phyloP scores from a whole-genome alignment of 92 coral and sea anemone genomes.

The Isaurus tuberculatus region DNA sequence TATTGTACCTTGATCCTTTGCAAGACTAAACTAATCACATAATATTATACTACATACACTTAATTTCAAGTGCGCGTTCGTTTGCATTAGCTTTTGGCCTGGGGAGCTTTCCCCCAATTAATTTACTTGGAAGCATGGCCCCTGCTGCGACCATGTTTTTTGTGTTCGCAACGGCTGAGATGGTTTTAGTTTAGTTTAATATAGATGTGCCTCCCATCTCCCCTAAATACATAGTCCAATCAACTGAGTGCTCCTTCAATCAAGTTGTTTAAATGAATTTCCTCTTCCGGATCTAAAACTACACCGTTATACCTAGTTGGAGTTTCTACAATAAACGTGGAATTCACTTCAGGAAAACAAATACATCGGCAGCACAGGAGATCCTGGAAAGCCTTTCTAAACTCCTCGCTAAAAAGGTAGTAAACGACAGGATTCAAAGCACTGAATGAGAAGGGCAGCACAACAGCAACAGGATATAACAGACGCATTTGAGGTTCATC shows the following conservation, averaged over 20 bases:
- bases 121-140: too few species aligned
- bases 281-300: background rate
- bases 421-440: slow-evolving; percentile 20
- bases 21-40: background rate
- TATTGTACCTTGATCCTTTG: background rate
- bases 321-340: background rate
- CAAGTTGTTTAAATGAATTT: slow-evolving; percentile 6
- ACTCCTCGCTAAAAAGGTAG: slow-evolving; percentile 11
- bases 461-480: background rate
- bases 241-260: slow-evolving; percentile 23
- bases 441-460: slow-evolving; percentile 16
- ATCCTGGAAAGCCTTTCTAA: slow-evolving; percentile 3
- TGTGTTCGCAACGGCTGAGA: too few species aligned
- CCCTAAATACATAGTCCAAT: background rate
- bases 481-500: slow-evolving; percentile 8
- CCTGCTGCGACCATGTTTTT: too few species aligned
- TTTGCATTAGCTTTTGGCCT: too few species aligned
- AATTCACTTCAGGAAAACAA: background rate
- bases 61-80: background rate
- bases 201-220: background rate
- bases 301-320: background rate
- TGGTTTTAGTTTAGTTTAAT: too few species aligned
- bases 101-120: too few species aligned
- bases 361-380: slow-evolving; percentile 7
- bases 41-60: too few species aligned